Evolutionary conservation across 2,797 vertebrate species (phyloP), one percentile per base, ranked within the genome.

Genomic region (Myotis pilosus): DNA sequence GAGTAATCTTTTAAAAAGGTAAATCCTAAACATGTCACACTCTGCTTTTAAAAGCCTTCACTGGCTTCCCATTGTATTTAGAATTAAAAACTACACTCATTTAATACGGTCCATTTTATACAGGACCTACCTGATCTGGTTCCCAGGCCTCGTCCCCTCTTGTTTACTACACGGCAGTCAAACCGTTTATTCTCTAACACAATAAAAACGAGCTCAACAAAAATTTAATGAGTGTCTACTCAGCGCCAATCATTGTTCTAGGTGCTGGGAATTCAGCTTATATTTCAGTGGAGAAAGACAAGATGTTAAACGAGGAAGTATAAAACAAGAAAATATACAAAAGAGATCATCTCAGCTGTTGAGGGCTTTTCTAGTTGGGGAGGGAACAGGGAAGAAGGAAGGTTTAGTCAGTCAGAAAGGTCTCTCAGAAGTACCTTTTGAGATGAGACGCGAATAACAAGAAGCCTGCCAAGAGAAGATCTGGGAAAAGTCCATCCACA

Each of bases 1-100:
- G 6, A n/a, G 25, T 55, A 55, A 82, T 88, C 57, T 88, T 95
- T 94, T 38, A 53, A 92, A 95, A 93, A 71, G 30, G 13, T 71
- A 93, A 94, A 91, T 91, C 6, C 69, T 23, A 85, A 75, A 75
- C 76, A 92, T 30, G 51, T 66, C n/a, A 74, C n/a, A 74, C 22
- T 84, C 20, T 30, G 23, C 36, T 78, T 66, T 78, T 60, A 87
- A 64, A 93, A 91, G 23, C 20, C 25, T 87, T 82, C n/a, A 72
- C 20, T 84, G 41, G 53, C 30, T 90, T 87, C 68, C 33, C 36
- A 44, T 0, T 60, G 44, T 57, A 74, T 30, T 90, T 71, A 89
- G 19, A 97, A 87, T 30, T 44, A 92, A 92, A 95, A 81, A 71
- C 66, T 71, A 55, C 1, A 74, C 15, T 92, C 72, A 76, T 62